Evolutionary conservation across 2,797 vertebrate genomes (phyloP).

Genomic region (Limosa lapponica): DNA sequence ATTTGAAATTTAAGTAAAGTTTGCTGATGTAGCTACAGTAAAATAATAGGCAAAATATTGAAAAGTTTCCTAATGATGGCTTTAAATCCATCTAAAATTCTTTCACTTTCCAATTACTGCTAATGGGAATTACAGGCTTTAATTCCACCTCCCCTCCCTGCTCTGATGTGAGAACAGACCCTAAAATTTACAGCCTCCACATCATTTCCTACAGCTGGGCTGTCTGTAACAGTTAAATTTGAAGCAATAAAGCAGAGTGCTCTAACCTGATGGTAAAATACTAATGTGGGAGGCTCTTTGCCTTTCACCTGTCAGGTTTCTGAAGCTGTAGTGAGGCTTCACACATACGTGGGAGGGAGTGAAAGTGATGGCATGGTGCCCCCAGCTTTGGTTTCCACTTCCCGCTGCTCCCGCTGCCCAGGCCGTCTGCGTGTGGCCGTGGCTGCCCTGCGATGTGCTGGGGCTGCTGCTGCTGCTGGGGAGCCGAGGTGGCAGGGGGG

Average conservation of each 20-base stretch:
- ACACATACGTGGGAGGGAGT: fast-evolving
- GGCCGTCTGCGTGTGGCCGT: fast-evolving
- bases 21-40: constrained; percentile 30
- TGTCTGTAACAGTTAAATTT: not conserved
- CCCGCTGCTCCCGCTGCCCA: too few species aligned
- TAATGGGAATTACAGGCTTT: constrained; percentile 23
- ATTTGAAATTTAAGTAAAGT: constrained; percentile 65
- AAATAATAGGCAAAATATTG: constrained; percentile 11
- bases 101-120: constrained; percentile 29
- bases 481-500: not conserved
- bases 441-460: not conserved
- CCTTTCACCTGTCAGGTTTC: not conserved
- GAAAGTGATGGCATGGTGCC: not conserved
- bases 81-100: constrained; percentile 41
- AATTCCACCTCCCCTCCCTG: not conserved
- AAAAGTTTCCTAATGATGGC: constrained; percentile 14
- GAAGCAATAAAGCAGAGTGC: not conserved
- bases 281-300: not conserved
- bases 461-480: not conserved
- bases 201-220: not conserved
- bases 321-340: not conserved
- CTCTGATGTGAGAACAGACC: not conserved
- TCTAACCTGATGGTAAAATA: not conserved
- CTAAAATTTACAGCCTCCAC: constrained; percentile 3
- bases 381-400: not conserved